Base-by-base conservation (phyloP, 1,140 invertebrate genomes). In the Daktulosphaira vitifoliae region DNA sequence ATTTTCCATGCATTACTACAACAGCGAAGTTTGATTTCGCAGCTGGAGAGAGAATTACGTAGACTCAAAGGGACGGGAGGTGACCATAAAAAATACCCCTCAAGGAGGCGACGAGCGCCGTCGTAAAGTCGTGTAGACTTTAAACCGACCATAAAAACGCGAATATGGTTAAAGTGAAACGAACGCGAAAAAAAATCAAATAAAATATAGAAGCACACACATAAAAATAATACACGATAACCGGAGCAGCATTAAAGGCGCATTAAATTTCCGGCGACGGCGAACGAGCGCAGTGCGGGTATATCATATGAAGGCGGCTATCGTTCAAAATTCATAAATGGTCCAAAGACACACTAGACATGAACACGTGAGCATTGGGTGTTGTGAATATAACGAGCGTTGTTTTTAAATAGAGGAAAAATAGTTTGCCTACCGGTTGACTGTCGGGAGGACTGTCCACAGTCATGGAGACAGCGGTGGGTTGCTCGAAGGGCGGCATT, bases 401-500 rank as follows among this genome's bases (percentile, higher is more conserved):
- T n/a, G n/a, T n/a, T n/a, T n/a, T n/a, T n/a, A n/a, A n/a, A n/a
- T n/a, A n/a, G n/a, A n/a, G 18, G 33, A 9, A 18, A n/a, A 2
- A 54, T 2, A 48, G 8, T 26, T 9, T 22, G 7, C 46, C 44
- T 48, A 62, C 56, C 56, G 26, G 7, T n/a, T 22, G 56, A 46
- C 44, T 33, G n/a, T 33, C 44, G 5, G 29, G n/a, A 18, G 53
- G 42, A 11, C 56, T 33, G 42, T 62, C 56, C 16, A 62, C 56
- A 25, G 56, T 62, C 56, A 62, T 62, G 16, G 18, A 13, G 0
- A 23, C 22, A 33, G 11, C 29, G 29, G 29, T 6, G 13, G 56
- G 18, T 18, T 33, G 42, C 29, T 62, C 56, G n/a, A 62, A 62
- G 18, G 56, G 56, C 56, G 56, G 56, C 56, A 62, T 62, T 8